Base-by-base conservation (phyloP, 1,140 invertebrate genomes). In the Caenorhabditis remanei region DNA sequence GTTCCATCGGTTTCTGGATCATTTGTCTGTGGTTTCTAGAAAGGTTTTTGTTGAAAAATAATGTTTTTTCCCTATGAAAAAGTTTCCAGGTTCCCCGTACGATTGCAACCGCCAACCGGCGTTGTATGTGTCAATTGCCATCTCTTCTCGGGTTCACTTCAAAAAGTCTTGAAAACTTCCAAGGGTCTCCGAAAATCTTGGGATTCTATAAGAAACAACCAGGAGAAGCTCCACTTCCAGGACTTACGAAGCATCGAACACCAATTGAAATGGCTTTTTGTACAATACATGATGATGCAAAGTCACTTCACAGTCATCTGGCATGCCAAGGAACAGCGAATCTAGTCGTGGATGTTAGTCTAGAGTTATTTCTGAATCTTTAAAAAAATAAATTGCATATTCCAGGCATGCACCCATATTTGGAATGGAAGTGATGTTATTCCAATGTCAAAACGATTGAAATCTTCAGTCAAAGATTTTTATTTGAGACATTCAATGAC, bases 201-300 rank as follows among this genome's bases (percentile, higher is more conserved):
- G 71, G 86, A 50, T 83, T 87, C 61, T 87, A 87, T n/a, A 84
- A 83, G 43, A 83, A 71, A 50, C 86, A 87, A 40, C 86, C 86
- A 21, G 86, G 86, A 21, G 86, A 87, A n/a, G 75, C 86, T 16
- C 75, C 86, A 2, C 58, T 87, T 9, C 82, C 61, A 50, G 86
- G 86, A 14, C 53, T 87, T 13, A 84, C 58, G 21, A 87, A 87
- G 56, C 86, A 87, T 32, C 55, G 86, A 24, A 87, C 86, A 4
- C 86, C 86, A 14, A 61, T 87, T 46, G 86, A 87, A 65, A 87
- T 87, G 86, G 86, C 86, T 4, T 87, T 87, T 56, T 87, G 86
- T 50, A 83, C 75, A 9, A 61, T 87, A 41, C 75, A 82, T 21
- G 56, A 58, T 9, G 86, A 87, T 67, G 79, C 56, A 21, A 61